Evolutionary conservation across 2,888 invertebrate genomes (phyloP).

Genomic region (Cacoxenus indagator): DNA sequence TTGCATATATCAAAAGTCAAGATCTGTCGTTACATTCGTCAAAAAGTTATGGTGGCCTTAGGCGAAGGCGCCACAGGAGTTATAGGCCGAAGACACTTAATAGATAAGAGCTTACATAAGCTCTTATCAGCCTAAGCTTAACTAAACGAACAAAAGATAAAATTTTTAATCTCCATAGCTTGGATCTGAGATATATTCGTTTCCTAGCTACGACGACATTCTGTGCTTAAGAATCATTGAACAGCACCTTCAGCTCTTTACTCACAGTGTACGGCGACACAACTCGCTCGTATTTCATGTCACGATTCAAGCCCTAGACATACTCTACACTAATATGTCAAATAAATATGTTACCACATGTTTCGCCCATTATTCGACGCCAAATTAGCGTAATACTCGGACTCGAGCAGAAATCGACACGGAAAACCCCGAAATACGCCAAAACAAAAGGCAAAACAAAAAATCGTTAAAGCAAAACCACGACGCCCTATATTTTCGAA

Average conservation of each 20-base stretch:
- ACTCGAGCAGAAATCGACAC: slow-evolving; percentile 10
- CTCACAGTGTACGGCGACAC: background rate
- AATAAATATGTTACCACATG: slow-evolving; percentile 32
- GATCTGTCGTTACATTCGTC: no score
- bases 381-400: slow-evolving; percentile 50
- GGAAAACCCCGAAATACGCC: background rate
- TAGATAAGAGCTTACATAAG: no score
- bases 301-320: slow-evolving; percentile 33
- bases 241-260: background rate
- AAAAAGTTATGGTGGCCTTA: no score
- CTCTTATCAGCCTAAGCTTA: no score
- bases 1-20: no score
- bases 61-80: no score
- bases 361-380: slow-evolving; percentile 28
- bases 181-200: no score
- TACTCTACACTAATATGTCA: slow-evolving; percentile 16
- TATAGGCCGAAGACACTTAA: no score
- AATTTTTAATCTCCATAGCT: background rate
- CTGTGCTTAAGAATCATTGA: background rate
- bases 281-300: slow-evolving; percentile 32
- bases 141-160: no score
- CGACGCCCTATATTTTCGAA: slow-evolving; percentile 36
- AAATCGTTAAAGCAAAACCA: slow-evolving; percentile 14
- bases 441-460: slow-evolving; percentile 19
- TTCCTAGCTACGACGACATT: no score